These are phyloP conservation scores for Istiophorus platypterus DNA, from an alignment of 2,113 vertebrate species.

Conservation along the genomic window DNA sequence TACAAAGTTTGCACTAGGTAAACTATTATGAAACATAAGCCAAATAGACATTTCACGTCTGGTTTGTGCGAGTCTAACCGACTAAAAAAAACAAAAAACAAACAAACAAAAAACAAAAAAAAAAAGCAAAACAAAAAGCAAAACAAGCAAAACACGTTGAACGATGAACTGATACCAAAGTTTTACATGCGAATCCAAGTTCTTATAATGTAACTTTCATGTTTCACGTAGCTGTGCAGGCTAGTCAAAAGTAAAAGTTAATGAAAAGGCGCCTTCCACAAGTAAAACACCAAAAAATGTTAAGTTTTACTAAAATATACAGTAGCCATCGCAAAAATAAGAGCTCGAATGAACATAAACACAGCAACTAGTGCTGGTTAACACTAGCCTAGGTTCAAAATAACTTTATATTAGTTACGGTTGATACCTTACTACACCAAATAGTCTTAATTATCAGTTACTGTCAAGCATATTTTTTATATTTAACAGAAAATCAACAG, in stretches of 20 bases:
- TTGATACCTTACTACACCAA: background rate
- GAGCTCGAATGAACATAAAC: background rate
- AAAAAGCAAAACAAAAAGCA: too few relatives aligned
- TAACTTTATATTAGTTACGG: background rate
- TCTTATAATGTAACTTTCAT: background rate
- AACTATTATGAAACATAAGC: conserved; percentile 10
- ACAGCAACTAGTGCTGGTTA: background rate
- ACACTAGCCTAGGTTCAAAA: background rate
- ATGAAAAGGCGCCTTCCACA: too few relatives aligned
- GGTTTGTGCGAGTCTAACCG: background rate
- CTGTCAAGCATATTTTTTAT: background rate
- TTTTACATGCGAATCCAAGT: background rate
- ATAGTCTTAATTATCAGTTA: background rate
- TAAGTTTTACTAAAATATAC: background rate
- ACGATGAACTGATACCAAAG: background rate
- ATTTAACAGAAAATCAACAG: background rate
- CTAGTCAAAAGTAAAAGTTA: conserved; percentile 21
- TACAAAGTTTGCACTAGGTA: conserved; percentile 30
- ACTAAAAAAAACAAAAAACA: too few relatives aligned
- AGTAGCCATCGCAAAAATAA: background rate
- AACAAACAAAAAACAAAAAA: too few relatives aligned
- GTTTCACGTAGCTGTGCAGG: background rate
- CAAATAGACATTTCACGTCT: background rate
- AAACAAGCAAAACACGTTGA: background rate
- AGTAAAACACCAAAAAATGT: background rate